These are phyloP conservation scores for Penaeus monodon DNA, from an alignment of 2,888 invertebrate species.

Conservation along the genomic window DNA sequence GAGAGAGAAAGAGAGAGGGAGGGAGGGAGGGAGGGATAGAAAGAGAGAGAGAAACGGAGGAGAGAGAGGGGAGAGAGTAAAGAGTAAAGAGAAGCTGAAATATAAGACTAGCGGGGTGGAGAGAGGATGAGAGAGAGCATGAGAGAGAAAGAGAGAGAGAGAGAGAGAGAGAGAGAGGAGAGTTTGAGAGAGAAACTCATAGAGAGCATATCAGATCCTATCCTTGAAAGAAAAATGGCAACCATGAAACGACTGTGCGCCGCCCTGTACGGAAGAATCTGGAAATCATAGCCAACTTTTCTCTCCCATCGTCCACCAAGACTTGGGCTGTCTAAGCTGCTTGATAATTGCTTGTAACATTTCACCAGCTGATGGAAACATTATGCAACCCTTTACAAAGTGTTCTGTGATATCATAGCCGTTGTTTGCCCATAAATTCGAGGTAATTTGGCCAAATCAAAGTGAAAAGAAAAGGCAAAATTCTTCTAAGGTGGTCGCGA, in stretches of 20 bases:
- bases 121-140: too few species aligned
- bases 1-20: not conserved
- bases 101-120: too few species aligned
- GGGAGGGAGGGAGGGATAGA: not conserved
- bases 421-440: conserved; percentile 2
- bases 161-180: conserved; percentile 41
- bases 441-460: conserved; percentile 53
- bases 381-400: too few species aligned
- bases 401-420: too few species aligned
- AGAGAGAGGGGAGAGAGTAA: not conserved
- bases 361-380: too few species aligned
- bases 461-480: conserved; percentile 59
- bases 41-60: not conserved
- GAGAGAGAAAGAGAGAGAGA: conserved; percentile 10
- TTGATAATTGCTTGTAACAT: too few species aligned
- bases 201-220: conserved; percentile 61
- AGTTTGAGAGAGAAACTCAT: conserved; percentile 41
- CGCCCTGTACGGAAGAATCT: conserved; percentile 51
- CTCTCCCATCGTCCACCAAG: conserved; percentile 46
- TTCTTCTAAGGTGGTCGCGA: conserved; percentile 58
- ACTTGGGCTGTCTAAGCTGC: not conserved
- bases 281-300: conserved; percentile 54
- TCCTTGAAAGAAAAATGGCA: conserved; percentile 62
- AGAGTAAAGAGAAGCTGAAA: not conserved
- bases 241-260: conserved; percentile 57